phyloP scores from a whole-genome alignment of 2,113 vertebrate genomes.

The Podarcis muralis region DNA sequence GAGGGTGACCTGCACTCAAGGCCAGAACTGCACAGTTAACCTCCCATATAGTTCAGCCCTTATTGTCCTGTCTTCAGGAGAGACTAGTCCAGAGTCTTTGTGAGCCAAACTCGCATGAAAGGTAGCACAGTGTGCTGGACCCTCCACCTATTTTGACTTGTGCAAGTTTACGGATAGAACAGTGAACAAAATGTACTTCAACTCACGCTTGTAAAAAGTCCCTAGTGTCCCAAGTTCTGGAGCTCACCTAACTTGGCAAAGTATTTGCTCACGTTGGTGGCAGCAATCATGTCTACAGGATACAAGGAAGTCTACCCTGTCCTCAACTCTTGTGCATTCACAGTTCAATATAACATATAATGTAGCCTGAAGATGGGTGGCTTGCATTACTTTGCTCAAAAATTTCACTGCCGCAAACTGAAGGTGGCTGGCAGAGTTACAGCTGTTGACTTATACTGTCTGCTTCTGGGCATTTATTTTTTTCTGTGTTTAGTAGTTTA shows the following conservation, averaged over 20 bases:
- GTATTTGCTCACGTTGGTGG: background rate
- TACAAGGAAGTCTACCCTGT: background rate
- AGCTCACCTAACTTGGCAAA: background rate
- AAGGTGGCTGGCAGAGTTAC: conserved; percentile 50
- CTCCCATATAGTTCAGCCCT: background rate
- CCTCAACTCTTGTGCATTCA: background rate
- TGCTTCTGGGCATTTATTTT: conserved; percentile 15
- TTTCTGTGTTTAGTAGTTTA: background rate
- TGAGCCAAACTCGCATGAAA: background rate
- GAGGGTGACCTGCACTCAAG: background rate
- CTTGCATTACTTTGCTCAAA: conserved; percentile 30
- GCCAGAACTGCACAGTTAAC: background rate
- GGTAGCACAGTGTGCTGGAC: background rate
- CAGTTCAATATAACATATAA: background rate
- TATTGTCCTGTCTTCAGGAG: background rate
- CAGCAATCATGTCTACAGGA: background rate
- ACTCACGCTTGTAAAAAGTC: background rate
- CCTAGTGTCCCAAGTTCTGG: background rate
- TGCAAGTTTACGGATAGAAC: background rate
- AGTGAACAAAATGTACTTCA: background rate
- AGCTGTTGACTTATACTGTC: conserved; percentile 20
- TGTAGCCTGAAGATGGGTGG: background rate
- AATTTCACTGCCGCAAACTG: conserved; percentile 43
- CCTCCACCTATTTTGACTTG: background rate
- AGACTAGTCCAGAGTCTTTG: background rate